These are phyloP conservation scores for Pipistrellus nathusii DNA, from an alignment of 2,797 vertebrate genomes.

Conservation along the genomic window DNA sequence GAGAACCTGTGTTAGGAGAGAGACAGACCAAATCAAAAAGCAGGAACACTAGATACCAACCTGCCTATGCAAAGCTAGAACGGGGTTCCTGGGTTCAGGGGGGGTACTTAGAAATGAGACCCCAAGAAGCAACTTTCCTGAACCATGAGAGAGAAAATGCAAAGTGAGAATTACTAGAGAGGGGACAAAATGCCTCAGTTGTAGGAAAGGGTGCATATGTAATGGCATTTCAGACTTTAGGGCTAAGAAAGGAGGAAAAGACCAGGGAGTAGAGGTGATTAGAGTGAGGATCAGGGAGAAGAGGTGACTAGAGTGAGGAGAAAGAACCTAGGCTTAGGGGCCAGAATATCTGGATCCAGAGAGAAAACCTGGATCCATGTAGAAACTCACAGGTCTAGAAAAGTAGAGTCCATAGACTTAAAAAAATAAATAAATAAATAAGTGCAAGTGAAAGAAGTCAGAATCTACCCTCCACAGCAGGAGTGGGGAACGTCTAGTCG, in stretches of 20 bases:
- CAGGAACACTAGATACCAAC: neutral
- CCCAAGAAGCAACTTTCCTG: neutral
- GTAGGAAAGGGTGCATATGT: neutral
- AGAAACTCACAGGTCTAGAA: neutral
- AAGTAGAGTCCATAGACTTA: neutral
- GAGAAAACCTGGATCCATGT: neutral
- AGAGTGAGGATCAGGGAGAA: neutral
- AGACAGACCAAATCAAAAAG: neutral
- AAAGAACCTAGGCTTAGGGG: neutral
- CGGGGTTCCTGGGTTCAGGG: neutral
- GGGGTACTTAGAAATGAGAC: neutral
- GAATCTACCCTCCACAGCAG: neutral
- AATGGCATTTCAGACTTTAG: neutral
- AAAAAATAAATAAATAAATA: neutral
- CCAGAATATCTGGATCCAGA: neutral
- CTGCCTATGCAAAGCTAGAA: neutral
- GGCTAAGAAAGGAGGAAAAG: neutral
- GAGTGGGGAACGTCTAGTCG: no score
- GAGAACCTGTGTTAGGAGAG: constrained; percentile 86
- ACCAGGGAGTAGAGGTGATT: neutral
- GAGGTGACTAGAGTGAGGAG: neutral
- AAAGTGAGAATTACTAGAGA: neutral
- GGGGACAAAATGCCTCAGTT: neutral
- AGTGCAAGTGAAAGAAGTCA: neutral
- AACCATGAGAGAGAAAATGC: neutral